phyloP scores from a whole-genome alignment of 2,797 vertebrate species.

The Manis crassicaudata region DNA sequence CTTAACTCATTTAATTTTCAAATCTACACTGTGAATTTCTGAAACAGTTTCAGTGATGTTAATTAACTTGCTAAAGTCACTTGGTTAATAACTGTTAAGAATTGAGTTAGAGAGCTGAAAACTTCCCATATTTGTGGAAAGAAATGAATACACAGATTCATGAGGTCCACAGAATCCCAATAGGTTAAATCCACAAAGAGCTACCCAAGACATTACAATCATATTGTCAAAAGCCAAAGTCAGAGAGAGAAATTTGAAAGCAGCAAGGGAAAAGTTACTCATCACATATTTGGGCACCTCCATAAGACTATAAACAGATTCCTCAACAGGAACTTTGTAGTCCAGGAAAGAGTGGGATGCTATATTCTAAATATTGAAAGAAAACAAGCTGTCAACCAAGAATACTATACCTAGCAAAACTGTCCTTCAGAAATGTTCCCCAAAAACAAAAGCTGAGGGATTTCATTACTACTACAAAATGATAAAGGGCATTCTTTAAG shows the following conservation, averaged over 20 bases:
- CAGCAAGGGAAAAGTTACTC: not conserved
- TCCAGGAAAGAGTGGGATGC: not conserved
- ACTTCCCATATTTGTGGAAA: not conserved
- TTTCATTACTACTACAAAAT: not conserved
- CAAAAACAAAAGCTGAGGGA: not conserved
- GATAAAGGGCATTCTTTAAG: not conserved
- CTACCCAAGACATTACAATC: not conserved
- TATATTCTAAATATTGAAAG: not conserved
- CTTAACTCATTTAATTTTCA: constrained; percentile 40
- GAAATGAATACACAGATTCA: not conserved
- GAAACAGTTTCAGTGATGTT: constrained; percentile 20
- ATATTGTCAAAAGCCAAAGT: not conserved
- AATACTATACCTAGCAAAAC: not conserved
- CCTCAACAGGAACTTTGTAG: not conserved
- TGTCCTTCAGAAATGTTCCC: not conserved
- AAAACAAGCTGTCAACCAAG: not conserved
- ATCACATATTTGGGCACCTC: not conserved
- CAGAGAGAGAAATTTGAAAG: not conserved
- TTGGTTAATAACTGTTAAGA: not conserved
- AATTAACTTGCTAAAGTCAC: not conserved
- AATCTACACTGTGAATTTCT: not conserved
- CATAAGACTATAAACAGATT: not conserved
- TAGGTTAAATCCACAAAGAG: not conserved
- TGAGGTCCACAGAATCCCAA: not conserved
- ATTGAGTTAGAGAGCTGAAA: not conserved